Evolutionary conservation across 2,797 vertebrate species (phyloP), one percentile per base, ranked within the genome.

Genomic region (Pogonophryne albipinna): DNA sequence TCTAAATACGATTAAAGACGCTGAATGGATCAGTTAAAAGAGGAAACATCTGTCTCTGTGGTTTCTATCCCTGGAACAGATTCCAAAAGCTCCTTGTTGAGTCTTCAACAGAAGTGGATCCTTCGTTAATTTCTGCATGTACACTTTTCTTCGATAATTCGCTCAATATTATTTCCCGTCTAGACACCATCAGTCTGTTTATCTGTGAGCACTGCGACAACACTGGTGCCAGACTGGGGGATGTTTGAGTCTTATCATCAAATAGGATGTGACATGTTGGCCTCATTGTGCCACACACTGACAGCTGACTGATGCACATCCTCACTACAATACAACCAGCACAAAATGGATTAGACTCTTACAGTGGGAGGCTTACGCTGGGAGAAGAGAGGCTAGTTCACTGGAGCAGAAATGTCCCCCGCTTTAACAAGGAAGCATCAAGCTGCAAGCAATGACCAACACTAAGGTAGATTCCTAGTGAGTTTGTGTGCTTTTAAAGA

Each of bases 181-280:
- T 46, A 34, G 10, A 7, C 50, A 50, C n/a, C 31, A 12, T 44
- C 34, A 31, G 46, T 50, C 34, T 78, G 64, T 69, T 8, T 53
- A 44, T 58, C 46, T 56, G 20, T 7, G 10, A 10, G 1, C 15
- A n/a, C 46, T 2, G 17, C 15, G 34, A 62, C 45, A 14, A 50
- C 51, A 11, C 12, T 59, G 70, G 46, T 73, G 66, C 64, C 85
- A 76, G 62, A 70, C 49, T 17, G 44, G 19, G 44, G 46, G 31
- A 60, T 16, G 23, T 15, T 3, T 16, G 34, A 55, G 56, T 51
- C 66, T 84, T 67, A 66, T 61, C 58, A 46, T 66, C 52, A 61
- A 80, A 79, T 87, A 90, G 89, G 84, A 88, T 57, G 63, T 74
- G 62, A 20, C 31, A 68, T 17, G 44, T 11, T 6, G 76, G 68